phyloP scores from a whole-genome alignment of 2,113 vertebrate species.

The Pollachius pollachius region DNA sequence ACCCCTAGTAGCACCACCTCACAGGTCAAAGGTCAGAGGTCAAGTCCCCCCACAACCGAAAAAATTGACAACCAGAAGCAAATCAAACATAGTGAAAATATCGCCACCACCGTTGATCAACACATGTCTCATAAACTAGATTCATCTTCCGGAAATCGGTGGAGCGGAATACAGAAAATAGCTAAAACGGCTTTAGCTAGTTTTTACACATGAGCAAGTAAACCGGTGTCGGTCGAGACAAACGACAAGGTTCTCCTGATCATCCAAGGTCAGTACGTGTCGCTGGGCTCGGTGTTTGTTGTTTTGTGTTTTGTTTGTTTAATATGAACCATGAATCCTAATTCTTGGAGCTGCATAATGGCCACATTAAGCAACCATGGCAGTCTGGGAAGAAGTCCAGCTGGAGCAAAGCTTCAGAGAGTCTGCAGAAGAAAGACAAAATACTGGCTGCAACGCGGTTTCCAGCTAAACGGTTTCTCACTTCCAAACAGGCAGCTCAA shows the following conservation, averaged over 20 bases:
- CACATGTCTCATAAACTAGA: slow-evolving; percentile 27
- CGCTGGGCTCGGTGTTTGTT: slow-evolving; percentile 57
- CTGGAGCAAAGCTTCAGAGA: slow-evolving; percentile 41
- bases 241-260: slow-evolving; percentile 20
- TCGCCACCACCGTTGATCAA: background rate
- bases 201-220: slow-evolving; percentile 10
- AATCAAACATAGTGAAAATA: slow-evolving; percentile 28
- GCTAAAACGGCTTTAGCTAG: slow-evolving; percentile 11
- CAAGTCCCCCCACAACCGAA: background rate
- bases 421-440: slow-evolving; percentile 6
- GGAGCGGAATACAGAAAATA: background rate
- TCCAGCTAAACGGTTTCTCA: slow-evolving; percentile 60
- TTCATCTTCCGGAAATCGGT: slow-evolving; percentile 13
- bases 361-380: slow-evolving; percentile 72
- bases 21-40: slow-evolving; percentile 34
- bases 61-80: slow-evolving; percentile 23
- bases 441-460: slow-evolving; percentile 52
- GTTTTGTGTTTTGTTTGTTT: slow-evolving; percentile 61
- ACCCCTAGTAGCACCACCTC: slow-evolving; percentile 44
- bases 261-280: slow-evolving; percentile 50
- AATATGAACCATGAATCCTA: slow-evolving; percentile 70
- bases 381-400: slow-evolving; percentile 72
- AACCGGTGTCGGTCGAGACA: slow-evolving; percentile 5
- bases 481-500: slow-evolving; percentile 41
- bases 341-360: slow-evolving; percentile 62